Evolutionary conservation across 2,888 invertebrate genomes (phyloP), one percentile per base, ranked within the genome.

Genomic region (Blera fallax): DNA sequence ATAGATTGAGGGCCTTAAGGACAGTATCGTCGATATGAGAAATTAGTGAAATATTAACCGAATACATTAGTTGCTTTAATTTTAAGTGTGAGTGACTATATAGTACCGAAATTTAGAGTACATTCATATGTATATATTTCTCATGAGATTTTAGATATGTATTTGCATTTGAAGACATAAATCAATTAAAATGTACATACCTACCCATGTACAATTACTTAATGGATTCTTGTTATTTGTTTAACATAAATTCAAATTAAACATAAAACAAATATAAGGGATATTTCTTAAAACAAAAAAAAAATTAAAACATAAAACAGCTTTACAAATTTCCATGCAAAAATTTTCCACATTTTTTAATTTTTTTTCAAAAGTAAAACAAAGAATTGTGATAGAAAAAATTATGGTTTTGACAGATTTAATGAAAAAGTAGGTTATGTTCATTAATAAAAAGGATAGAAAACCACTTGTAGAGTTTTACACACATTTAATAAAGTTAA

Each of bases 271-370:
- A 65, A 43, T 40, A 52, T 27, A 32, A 43, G 56, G 52, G 14
- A 67, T 56, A 32, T 14, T 62, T 52, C 52, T 69, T 18, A n/a
- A 43, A 29, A 56, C 64, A 64, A 56, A 1, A 40, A 60, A 65
- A 24, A 69, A 21, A n/a, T n/a, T n/a, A 29, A 40, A 80, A 16
- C 29, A 62, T 48, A 83, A 78, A 79, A 78, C 72, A 89, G 89
- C 90, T 90, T 90, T 89, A 91, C 90, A 88, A 90, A 52, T 90
- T 90, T 90, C 90, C 91, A 91, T 91, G 91, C 91, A 91, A 80
- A 69, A 91, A 90, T 91, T 91, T 88, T 91, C 91, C 90, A 91
- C 90, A 89, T 88, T 88, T 88, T 87, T 87, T 27, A 16, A 16
- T 43, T 16, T 1, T 62, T 43, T 87, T 88, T 84, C 89, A 87